Base-by-base conservation (phyloP, 2,797 vertebrate genomes). In the Poecilia gillii region DNA sequence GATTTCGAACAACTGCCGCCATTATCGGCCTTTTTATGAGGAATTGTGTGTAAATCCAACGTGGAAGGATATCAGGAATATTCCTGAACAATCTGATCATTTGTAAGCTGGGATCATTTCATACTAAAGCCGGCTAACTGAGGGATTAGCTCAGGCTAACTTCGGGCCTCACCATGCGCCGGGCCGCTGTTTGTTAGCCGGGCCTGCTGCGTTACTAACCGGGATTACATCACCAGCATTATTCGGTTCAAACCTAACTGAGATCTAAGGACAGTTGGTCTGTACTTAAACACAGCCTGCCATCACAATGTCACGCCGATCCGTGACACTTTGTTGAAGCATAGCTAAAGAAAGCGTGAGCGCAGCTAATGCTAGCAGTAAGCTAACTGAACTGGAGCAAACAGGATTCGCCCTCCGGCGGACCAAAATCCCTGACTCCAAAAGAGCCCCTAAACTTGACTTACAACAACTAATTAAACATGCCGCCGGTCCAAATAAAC, bases 131-230 rank as follows among this genome's bases (percentile, higher is more conserved):
- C 20, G 57, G 85, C 81, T 85, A 83, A 81, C 47, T 51, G 23
- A 41, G 74, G 43, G 49, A 80, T 87, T 90, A 90, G 91, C 91
- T 28, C 5, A 0, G 18, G 88, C 77, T 89, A 85, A 81, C 66
- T 72, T 20, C 1, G 75, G 93, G 84, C 93, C 93, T 89, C 55
- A 73, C 93, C 93, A 94, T 92, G 93, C 93, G 92, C 76, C 73
- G 71, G 75, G 81, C 55, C 28, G 68, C 12, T 1, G 53, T 74
- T 57, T 5, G 47, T 28, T 88, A 88, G 89, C 88, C 8, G 72
- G 91, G 90, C 89, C 91, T 46, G 74, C 79, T 88, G 80, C 45
- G 84, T 2, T 1, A 13, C 33, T 33, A 64, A 4, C 3, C 14
- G 7, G 16, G 2, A 28, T 51, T 4, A 6, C 8, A 18, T 33